Evolutionary conservation across 1,140 invertebrate species (phyloP).

Genomic region (Bicyclus anynana): DNA sequence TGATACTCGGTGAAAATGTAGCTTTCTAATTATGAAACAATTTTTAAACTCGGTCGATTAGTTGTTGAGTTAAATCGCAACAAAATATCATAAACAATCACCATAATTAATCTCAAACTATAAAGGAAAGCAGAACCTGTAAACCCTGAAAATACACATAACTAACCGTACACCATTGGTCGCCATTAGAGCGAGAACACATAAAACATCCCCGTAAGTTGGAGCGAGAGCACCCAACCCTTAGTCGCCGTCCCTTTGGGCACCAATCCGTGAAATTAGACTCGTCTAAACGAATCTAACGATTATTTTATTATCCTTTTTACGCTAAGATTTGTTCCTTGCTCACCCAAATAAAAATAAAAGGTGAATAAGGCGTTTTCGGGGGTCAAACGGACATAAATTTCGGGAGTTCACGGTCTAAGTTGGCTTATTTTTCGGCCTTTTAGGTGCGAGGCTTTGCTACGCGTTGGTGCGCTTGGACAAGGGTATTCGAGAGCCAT

Average conservation of each 20-base stretch:
- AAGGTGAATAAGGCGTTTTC: slow-evolving; percentile 71
- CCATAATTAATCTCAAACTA: too few relatives aligned
- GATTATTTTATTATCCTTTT: slow-evolving; percentile 77
- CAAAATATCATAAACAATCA: too few relatives aligned
- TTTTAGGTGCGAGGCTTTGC: slow-evolving; percentile 42
- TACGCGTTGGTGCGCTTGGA: slow-evolving; percentile 11
- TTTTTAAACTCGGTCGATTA: too few relatives aligned
- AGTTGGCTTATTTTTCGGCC: slow-evolving; percentile 64
- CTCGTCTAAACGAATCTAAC: slow-evolving; percentile 76
- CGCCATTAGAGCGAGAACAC: slow-evolving; percentile 33
- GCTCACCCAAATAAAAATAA: slow-evolving; percentile 77
- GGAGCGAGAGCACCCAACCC: slow-evolving; percentile 44
- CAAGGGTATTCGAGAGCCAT: slow-evolving; percentile 9
- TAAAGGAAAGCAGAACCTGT: slow-evolving; percentile 32
- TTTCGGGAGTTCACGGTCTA: slow-evolving; percentile 56
- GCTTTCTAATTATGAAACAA: too few relatives aligned
- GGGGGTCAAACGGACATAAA: slow-evolving; percentile 71
- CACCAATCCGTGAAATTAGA: slow-evolving; percentile 75
- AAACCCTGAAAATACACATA: slow-evolving; percentile 48
- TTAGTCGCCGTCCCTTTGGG: slow-evolving; percentile 64
- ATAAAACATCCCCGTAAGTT: background rate
- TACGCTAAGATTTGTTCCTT: slow-evolving; percentile 76
- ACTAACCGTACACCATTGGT: slow-evolving; percentile 45
- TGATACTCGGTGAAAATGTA: too few relatives aligned
- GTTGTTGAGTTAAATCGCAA: too few relatives aligned